Percentiles rank a stretch among this genome's conserved stretches.
phyloP scores from a whole-genome alignment of 2,113 vertebrate genomes.

The Etia nguti region DNA sequence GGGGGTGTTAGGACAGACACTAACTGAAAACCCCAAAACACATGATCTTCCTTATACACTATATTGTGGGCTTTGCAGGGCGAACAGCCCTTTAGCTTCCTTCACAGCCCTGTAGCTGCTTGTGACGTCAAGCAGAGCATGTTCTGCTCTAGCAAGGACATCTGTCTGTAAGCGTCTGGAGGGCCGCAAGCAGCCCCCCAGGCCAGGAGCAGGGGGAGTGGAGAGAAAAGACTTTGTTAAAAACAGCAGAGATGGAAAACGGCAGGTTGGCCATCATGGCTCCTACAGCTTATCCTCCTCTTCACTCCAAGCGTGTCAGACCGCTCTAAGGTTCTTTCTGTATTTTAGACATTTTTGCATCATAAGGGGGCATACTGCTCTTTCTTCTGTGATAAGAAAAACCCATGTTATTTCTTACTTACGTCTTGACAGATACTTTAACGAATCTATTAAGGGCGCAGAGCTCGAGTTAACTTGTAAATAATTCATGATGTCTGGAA shows the following conservation, averaged over 20 bases:
- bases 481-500: background rate
- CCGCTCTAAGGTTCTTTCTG: constrained; percentile 17
- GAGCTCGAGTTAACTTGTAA: background rate
- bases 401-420: constrained; percentile 3
- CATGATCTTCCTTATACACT: constrained; percentile 26
- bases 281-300: constrained; percentile 41
- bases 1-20: background rate
- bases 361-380: constrained; percentile 33
- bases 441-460: background rate
- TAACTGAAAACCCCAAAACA: background rate
- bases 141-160: constrained; percentile 75
- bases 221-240: constrained; percentile 66
- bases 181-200: constrained; percentile 51
- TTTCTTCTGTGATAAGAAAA: constrained; percentile 10
- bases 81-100: constrained; percentile 42
- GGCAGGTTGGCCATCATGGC: constrained; percentile 62
- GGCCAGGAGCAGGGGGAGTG: constrained; percentile 26
- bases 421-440: constrained; percentile 16
- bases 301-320: constrained; percentile 12
- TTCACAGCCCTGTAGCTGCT: constrained; percentile 48
- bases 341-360: constrained; percentile 55
- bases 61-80: constrained; percentile 43
- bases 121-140: constrained; percentile 66
- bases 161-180: constrained; percentile 78
- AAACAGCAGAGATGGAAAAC: constrained; percentile 62